Evolutionary conservation across 2,888 invertebrate species (phyloP).

Genomic region (Acleris literana): DNA sequence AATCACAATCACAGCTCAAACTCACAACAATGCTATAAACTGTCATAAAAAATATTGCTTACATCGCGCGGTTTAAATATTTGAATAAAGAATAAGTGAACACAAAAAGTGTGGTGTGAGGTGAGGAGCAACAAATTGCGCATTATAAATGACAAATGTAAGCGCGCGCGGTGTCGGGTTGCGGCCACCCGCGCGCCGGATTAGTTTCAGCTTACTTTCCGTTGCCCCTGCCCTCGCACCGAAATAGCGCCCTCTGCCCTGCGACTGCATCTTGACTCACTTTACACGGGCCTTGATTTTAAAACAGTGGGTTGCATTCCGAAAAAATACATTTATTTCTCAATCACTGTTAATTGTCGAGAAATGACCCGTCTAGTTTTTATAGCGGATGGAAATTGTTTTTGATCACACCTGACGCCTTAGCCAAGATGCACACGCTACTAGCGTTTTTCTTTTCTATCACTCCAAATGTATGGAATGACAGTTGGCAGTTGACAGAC

Average conservation of each 20-base stretch:
- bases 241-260: conserved; percentile 72
- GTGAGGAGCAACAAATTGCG: conserved; percentile 82
- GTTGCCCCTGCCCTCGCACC: conserved; percentile 53
- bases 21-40: conserved; percentile 63
- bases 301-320: not conserved
- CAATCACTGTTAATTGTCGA: no score
- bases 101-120: conserved; percentile 70
- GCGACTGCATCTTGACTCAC: conserved; percentile 48
- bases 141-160: conserved; percentile 84
- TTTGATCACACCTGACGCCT: no score
- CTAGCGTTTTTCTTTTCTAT: no score
- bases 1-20: conserved; percentile 55
- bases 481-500: no score
- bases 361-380: no score
- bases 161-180: conserved; percentile 77
- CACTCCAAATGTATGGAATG: no score
- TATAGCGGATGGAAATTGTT: no score
- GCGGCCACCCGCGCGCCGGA: conserved; percentile 75
- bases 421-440: no score
- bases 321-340: not conserved
- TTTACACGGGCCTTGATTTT: not conserved
- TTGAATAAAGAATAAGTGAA: conserved; percentile 76
- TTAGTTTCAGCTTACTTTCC: conserved; percentile 81
- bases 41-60: conserved; percentile 71
- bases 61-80: conserved; percentile 67